These are phyloP conservation scores for zebrafish (Danio rerio) DNA, from an alignment of 2,113 vertebrate genomes.

Conservation along the genomic window DNA sequence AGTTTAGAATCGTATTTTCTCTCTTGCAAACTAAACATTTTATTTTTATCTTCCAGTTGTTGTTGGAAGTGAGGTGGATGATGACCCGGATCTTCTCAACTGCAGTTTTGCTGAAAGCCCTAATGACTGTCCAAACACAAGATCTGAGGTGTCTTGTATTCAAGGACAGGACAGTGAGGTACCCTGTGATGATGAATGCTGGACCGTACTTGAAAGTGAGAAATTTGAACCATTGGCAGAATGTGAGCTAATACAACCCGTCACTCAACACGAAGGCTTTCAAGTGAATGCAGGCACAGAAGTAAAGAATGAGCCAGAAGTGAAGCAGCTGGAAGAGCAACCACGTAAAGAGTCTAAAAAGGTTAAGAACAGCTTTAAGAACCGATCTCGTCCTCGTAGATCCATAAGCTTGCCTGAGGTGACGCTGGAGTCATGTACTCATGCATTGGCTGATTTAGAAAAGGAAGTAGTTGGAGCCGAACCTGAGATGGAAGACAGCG, in stretches of 20 bases:
- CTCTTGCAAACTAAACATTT: too few species aligned
- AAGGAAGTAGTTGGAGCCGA: neutral
- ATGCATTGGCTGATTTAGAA: constrained; percentile 9
- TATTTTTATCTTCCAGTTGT: constrained; percentile 36
- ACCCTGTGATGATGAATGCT: constrained; percentile 37
- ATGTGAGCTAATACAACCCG: neutral
- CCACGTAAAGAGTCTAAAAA: neutral
- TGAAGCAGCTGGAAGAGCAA: neutral
- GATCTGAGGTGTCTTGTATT: neutral
- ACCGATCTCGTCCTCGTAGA: constrained; percentile 52
- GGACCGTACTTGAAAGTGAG: constrained; percentile 15
- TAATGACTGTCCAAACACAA: neutral
- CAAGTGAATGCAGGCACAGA: neutral
- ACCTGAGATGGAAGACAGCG: neutral
- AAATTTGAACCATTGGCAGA: constrained; percentile 20
- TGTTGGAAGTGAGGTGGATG: constrained; percentile 54
- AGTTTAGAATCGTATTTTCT: too few species aligned
- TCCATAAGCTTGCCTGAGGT: constrained; percentile 65
- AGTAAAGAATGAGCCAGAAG: neutral
- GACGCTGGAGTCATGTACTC: constrained; percentile 22
- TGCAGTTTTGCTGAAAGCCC: constrained; percentile 56
- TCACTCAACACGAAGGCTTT: neutral
- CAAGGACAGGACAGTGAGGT: constrained; percentile 30
- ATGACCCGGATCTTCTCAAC: constrained; percentile 58
- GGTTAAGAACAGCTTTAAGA: constrained; percentile 18